phyloP scores from a whole-genome alignment of 2,888 invertebrate genomes.

The Apodemia duryi region DNA sequence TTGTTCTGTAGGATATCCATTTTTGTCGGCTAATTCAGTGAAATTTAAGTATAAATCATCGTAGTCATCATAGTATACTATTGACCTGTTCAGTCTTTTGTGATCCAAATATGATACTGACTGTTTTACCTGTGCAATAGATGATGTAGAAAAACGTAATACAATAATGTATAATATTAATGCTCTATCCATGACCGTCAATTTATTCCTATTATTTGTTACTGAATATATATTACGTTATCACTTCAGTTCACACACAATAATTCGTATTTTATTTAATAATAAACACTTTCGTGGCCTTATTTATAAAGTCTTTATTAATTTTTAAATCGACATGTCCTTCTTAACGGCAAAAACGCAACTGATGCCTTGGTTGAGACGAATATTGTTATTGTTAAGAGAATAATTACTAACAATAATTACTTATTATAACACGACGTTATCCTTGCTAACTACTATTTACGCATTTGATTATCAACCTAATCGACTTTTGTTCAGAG shows the following conservation, averaged over 20 bases:
- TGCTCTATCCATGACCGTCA: background rate
- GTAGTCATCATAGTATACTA: conserved; percentile 41
- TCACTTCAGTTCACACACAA: background rate
- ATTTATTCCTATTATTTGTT: background rate
- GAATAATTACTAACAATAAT: background rate
- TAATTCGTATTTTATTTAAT: conserved; percentile 16
- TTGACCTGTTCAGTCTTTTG: too few species aligned
- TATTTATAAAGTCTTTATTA: conserved; percentile 45
- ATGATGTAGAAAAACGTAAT: conserved; percentile 42
- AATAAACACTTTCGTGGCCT: conserved; percentile 64
- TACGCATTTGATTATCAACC: too few species aligned
- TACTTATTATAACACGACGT: too few species aligned
- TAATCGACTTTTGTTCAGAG: too few species aligned
- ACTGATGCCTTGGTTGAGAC: background rate
- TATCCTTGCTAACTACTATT: too few species aligned
- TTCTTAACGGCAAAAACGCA: background rate
- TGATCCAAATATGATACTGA: conserved; percentile 42
- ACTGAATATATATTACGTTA: background rate
- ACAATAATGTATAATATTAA: background rate
- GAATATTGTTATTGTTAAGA: background rate
- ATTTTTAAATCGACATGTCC: background rate
- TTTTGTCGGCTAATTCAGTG: conserved; percentile 37
- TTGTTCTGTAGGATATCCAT: conserved; percentile 36
- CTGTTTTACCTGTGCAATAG: conserved; percentile 44
- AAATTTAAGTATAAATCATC: conserved; percentile 55